Percentiles rank a stretch among this genome's conserved stretches.
Evolutionary conservation across 2,888 invertebrate species (phyloP).

Genomic region (Acholoe squamosa): DNA sequence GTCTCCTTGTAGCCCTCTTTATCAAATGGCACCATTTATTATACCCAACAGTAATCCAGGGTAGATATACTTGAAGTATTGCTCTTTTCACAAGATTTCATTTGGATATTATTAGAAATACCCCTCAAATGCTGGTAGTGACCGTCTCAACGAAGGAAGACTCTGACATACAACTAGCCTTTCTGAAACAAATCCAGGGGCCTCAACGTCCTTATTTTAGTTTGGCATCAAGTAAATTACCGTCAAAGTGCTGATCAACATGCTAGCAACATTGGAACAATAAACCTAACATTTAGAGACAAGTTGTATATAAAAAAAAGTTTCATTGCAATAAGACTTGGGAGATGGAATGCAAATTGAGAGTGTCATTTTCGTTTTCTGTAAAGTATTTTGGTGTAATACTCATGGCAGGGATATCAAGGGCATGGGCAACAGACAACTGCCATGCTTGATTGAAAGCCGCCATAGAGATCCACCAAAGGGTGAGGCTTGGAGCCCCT

Average conservation of each 20-base stretch:
- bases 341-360: constrained; percentile 54
- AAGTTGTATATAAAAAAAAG: not conserved
- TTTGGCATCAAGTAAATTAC: constrained; percentile 40
- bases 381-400: not conserved
- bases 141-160: constrained; percentile 38
- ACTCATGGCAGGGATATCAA: not conserved
- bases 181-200: not conserved
- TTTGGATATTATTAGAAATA: not conserved
- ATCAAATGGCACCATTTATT: constrained; percentile 16
- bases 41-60: not conserved
- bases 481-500: not conserved
- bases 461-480: not conserved
- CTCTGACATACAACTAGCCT: constrained; percentile 3
- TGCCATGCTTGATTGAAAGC: constrained; percentile 45
- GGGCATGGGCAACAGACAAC: constrained; percentile 59
- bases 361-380: constrained; percentile 8
- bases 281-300: not conserved
- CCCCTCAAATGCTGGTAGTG: not conserved
- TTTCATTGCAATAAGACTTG: constrained; percentile 46
- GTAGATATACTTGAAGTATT: not conserved
- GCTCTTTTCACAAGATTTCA: not conserved
- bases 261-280: constrained; percentile 34
- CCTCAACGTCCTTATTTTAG: not conserved
- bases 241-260: constrained; percentile 38
- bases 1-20: not conserved